Percentiles rank a stretch among this genome's conserved stretches.
Conservation (phyloP, 30 jellyfish, hydroid and myxozoan genomes). For the Pelagia noctiluca region DNA sequence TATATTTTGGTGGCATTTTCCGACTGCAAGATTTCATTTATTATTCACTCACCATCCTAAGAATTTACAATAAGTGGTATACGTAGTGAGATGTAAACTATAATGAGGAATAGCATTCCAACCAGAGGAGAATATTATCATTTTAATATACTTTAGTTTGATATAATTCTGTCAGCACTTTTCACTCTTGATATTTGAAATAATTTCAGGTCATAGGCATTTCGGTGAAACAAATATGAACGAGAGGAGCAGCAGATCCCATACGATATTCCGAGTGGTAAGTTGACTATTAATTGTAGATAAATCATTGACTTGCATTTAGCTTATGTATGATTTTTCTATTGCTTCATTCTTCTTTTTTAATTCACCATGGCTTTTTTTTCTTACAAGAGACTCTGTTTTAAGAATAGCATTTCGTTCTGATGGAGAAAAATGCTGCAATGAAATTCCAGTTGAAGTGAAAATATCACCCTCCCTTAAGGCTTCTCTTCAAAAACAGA, state of each 20-base stretch:
- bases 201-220: constrained; percentile 58
- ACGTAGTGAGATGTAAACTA: neutral
- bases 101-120: neutral
- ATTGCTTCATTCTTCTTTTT: no score
- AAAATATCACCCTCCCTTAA: no score
- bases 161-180: neutral
- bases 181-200: neutral
- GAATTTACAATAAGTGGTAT: no score
- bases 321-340: neutral
- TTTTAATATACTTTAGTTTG: neutral
- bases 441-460: no score
- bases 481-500: no score
- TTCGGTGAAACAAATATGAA: constrained; percentile 87
- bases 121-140: neutral
- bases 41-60: neutral
- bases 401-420: no score
- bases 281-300: neutral
- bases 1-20: no score
- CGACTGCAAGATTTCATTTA: no score
- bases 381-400: no score
- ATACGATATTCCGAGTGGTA: constrained; percentile 82
- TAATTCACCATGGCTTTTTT: no score
- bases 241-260: constrained; percentile 88
- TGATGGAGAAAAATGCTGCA: no score
- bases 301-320: neutral